phyloP scores from a whole-genome alignment of 1,140 invertebrate genomes.

The Steinernema feltiae region DNA sequence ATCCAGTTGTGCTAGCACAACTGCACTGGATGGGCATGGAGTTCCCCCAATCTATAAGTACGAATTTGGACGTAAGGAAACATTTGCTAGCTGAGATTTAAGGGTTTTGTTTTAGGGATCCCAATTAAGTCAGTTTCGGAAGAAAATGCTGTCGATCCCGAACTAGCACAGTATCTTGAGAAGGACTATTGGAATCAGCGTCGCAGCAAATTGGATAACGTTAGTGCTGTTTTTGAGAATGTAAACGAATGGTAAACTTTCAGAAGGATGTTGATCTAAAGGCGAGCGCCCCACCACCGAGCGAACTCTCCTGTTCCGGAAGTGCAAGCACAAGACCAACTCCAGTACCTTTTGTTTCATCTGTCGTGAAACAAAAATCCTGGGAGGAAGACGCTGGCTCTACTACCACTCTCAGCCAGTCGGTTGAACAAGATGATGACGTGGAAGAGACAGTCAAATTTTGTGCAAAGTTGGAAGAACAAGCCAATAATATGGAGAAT shows the following conservation, averaged over 20 bases:
- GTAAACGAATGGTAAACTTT: background rate
- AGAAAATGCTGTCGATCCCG: background rate
- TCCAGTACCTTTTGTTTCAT: background rate
- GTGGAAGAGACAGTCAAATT: conserved; percentile 49
- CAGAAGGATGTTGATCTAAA: conserved; percentile 39
- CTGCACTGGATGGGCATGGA: background rate
- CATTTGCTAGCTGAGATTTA: background rate
- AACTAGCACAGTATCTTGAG: conserved; percentile 84
- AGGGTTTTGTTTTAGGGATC: background rate
- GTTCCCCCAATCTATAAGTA: background rate
- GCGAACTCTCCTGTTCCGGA: conserved; percentile 29
- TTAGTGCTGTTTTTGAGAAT: background rate
- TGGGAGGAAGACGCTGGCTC: no score
- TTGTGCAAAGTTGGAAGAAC: conserved; percentile 46
- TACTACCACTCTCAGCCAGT: no score
- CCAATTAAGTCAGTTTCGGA: background rate
- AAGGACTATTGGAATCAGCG: conserved; percentile 89
- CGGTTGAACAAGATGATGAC: conserved; percentile 29
- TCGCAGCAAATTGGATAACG: conserved; percentile 59
- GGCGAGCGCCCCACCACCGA: conserved; percentile 41
- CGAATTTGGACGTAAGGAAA: background rate
- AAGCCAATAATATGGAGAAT: conserved; percentile 92
- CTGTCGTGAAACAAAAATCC: background rate
- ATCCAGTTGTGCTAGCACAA: background rate
- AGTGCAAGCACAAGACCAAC: background rate